phyloP scores from a whole-genome alignment of 2,888 invertebrate genomes.

The Antitype chi region DNA sequence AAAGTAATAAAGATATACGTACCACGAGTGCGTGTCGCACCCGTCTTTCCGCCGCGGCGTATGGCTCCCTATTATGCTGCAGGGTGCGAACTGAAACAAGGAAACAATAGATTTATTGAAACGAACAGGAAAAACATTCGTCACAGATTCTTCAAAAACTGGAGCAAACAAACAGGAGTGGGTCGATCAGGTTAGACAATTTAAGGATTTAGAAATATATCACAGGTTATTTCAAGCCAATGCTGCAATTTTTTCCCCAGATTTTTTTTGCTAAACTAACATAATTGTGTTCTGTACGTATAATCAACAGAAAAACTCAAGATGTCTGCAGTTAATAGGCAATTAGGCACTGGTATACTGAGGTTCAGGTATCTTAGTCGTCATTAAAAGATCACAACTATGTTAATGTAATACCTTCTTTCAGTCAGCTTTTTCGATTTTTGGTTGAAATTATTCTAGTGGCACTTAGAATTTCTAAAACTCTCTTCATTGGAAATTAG shows the following conservation, averaged over 20 bases:
- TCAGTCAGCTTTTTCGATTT: not conserved
- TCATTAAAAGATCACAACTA: not conserved
- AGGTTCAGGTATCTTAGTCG: slow-evolving; percentile 3
- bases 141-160: slow-evolving; percentile 41
- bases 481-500: slow-evolving; percentile 20
- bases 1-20: slow-evolving; percentile 70
- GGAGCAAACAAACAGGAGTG: slow-evolving; percentile 41
- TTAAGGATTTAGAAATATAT: slow-evolving; percentile 23
- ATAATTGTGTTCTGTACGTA: slow-evolving; percentile 11
- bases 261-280: not conserved
- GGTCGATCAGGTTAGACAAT: slow-evolving; percentile 27
- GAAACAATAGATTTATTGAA: slow-evolving; percentile 63
- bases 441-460: slow-evolving; percentile 10
- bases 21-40: slow-evolving; percentile 91
- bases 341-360: slow-evolving; percentile 3
- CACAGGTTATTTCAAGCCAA: not conserved
- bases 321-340: slow-evolving; percentile 15
- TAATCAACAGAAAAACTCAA: slow-evolving; percentile 2
- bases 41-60: slow-evolving; percentile 90
- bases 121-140: slow-evolving; percentile 59
- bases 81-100: slow-evolving; percentile 88
- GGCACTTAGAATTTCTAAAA: slow-evolving; percentile 19
- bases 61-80: slow-evolving; percentile 91
- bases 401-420: slow-evolving; percentile 2
- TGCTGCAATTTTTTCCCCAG: not conserved